Conservation (phyloP, 64 coral and sea anemone species). For the Catalaphyllia jardinei region DNA sequence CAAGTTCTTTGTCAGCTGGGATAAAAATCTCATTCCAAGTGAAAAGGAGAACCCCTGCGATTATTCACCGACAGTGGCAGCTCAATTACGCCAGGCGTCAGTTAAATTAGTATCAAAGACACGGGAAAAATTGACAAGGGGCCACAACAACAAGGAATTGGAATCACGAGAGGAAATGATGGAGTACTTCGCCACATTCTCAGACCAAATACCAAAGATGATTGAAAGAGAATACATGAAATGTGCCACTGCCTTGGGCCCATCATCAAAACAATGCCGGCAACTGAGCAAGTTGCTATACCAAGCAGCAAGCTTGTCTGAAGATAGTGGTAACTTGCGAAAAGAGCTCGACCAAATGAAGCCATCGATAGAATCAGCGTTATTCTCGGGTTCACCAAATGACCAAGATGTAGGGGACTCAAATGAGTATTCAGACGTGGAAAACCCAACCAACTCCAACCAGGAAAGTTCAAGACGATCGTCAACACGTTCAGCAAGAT, state of each 20-base stretch:
- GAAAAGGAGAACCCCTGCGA: neutral
- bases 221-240: slow-evolving; percentile 69
- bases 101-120: neutral
- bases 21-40: slow-evolving; percentile 62
- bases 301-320: slow-evolving; percentile 48
- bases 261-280: slow-evolving; percentile 38
- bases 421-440: neutral
- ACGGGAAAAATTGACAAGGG: neutral
- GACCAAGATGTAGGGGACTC: neutral
- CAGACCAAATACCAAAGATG: slow-evolving; percentile 32
- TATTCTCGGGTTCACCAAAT: neutral
- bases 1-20: slow-evolving; percentile 86
- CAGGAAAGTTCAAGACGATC: no score
- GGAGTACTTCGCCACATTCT: slow-evolving; percentile 51
- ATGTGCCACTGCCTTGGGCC: slow-evolving; percentile 42
- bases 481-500: no score
- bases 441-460: no score
- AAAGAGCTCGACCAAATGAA: neutral
- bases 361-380: neutral
- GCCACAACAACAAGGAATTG: neutral
- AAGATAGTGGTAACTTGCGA: neutral
- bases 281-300: slow-evolving; percentile 53
- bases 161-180: slow-evolving; percentile 38
- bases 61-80: no score
- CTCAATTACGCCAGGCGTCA: no score